Percentiles rank a stretch among this genome's conserved stretches.
Conservation (phyloP, 2,797 vertebrate genomes). For the Phrynocephalus forsythii region DNA sequence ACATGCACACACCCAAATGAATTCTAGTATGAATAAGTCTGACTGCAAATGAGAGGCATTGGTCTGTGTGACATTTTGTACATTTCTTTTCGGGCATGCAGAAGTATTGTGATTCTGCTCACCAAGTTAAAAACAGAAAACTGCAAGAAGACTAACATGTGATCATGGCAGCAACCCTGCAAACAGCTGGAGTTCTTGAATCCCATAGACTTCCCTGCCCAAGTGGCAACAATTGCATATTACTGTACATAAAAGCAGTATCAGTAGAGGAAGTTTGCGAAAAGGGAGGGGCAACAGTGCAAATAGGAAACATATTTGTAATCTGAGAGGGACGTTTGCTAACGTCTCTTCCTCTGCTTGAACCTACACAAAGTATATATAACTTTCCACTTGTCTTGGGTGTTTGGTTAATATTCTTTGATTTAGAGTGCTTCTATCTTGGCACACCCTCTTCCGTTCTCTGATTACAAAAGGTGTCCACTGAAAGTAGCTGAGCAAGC, state of each 20-base stretch:
- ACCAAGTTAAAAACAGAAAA: background rate
- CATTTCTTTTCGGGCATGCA: background rate
- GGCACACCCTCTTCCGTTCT: constrained; percentile 62
- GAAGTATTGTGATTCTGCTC: constrained; percentile 6
- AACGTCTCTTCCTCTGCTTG: constrained; percentile 29
- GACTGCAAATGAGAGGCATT: background rate
- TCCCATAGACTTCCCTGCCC: constrained; percentile 19
- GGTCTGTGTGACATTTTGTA: background rate
- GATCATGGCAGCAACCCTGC: background rate
- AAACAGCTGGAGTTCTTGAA: constrained; percentile 28
- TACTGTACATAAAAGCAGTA: constrained; percentile 51
- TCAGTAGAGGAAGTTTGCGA: constrained; percentile 61
- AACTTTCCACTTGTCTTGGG: constrained; percentile 51
- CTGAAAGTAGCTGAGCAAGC: constrained; percentile 43
- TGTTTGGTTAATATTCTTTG: constrained; percentile 58
- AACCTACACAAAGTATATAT: constrained; percentile 61
- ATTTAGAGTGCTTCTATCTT: constrained; percentile 46
- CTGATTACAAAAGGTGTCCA: constrained; percentile 57
- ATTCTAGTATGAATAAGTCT: background rate
- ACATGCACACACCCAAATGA: background rate
- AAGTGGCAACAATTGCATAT: constrained; percentile 38
- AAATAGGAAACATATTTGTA: constrained; percentile 64
- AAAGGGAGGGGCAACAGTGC: constrained; percentile 43
- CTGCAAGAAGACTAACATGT: background rate
- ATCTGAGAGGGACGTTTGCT: constrained; percentile 61